A percentile compares a stretch with the other conserved stretches of the same genome.
phyloP scores from a whole-genome alignment of 2,888 invertebrate species.

The Orchestes rusci region DNA sequence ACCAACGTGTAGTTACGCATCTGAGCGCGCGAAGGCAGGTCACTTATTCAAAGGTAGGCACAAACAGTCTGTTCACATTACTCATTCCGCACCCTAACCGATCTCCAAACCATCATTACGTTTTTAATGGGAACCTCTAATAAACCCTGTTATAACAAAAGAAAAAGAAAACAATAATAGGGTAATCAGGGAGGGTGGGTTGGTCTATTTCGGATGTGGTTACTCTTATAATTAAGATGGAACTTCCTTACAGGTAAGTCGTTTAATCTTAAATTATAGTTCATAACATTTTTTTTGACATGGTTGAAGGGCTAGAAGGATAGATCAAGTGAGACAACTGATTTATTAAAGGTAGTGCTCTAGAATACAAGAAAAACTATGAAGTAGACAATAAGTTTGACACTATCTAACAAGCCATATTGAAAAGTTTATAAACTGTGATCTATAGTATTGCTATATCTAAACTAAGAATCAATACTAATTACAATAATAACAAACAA shows the following conservation, averaged over 20 bases:
- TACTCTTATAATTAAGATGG: not conserved
- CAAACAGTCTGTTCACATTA: not conserved
- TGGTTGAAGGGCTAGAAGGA: not conserved
- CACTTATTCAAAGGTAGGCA: not conserved
- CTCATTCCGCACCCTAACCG: not conserved
- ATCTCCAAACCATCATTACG: not conserved
- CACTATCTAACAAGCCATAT: not conserved
- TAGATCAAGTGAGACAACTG: too few relatives aligned
- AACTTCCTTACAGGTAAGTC: conserved; percentile 1
- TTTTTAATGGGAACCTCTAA: not conserved
- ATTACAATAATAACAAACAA: too few relatives aligned
- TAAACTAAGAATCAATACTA: too few relatives aligned
- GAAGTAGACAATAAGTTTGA: not conserved
- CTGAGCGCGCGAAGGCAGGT: not conserved
- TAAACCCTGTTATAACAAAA: too few relatives aligned
- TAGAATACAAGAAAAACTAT: not conserved
- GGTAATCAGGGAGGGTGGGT: not conserved
- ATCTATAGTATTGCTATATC: too few relatives aligned
- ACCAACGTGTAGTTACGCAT: not conserved
- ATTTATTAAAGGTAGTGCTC: too few relatives aligned
- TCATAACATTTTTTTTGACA: not conserved
- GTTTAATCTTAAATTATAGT: not conserved
- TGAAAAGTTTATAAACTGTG: not conserved
- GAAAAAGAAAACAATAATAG: not conserved
- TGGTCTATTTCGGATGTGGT: not conserved